A percentile compares a stretch with the other conserved stretches of the same genome.
Evolutionary conservation across 2,888 invertebrate species (phyloP).

Genomic region (Tribolium freemani): DNA sequence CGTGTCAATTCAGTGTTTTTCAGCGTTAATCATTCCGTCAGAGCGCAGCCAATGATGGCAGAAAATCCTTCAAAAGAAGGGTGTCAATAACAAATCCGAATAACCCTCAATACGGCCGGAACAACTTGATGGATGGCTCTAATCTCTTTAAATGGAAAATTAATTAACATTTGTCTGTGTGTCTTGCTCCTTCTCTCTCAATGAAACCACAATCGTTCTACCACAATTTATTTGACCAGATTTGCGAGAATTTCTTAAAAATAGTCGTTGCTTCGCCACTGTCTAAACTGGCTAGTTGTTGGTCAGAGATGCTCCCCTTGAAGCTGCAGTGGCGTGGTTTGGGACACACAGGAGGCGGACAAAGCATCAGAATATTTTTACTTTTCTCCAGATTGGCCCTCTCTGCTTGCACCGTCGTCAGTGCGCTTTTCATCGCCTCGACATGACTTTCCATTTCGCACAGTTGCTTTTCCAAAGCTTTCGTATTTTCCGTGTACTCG

Average conservation of each 20-base stretch:
- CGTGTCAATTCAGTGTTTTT: not conserved
- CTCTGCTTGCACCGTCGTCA: not conserved
- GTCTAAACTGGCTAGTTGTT: not conserved
- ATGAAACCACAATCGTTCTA: not conserved
- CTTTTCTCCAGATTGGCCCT: not conserved
- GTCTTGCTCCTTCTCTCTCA: conserved; percentile 29
- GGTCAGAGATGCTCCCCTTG: not conserved
- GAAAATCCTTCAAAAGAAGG: conserved; percentile 37
- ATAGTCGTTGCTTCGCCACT: not conserved
- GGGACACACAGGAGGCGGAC: not conserved
- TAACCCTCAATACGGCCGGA: conserved; percentile 33
- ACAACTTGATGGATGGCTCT: conserved; percentile 49
- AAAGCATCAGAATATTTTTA: not conserved
- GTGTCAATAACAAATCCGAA: conserved; percentile 47
- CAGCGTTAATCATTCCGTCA: conserved; percentile 36
- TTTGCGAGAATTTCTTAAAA: not conserved
- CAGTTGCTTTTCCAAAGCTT: conserved; percentile 1
- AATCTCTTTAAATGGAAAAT: conserved; percentile 51
- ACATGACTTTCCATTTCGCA: not conserved
- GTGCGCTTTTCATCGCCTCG: not conserved
- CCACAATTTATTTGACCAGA: not conserved
- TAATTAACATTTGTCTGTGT: conserved; percentile 48
- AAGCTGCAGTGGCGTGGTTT: not conserved
- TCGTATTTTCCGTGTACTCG: conserved; percentile 1
- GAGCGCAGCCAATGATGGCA: conserved; percentile 42